phyloP scores from a whole-genome alignment of 2,797 vertebrate genomes.

The Amniataba percoides region DNA sequence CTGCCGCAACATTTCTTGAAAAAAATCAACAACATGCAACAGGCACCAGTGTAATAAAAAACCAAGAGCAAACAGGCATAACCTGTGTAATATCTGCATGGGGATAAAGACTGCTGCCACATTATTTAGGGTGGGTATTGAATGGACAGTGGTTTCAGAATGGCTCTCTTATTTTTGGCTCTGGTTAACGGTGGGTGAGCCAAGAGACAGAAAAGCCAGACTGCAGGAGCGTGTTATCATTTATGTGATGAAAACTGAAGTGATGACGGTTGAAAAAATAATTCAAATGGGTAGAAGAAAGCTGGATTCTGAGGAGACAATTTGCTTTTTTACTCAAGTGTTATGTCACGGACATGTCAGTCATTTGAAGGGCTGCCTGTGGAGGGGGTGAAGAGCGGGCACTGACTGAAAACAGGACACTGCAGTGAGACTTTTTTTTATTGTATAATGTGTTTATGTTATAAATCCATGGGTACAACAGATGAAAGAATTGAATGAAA shows the following conservation, averaged over 20 bases:
- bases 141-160: slow-evolving; percentile 79
- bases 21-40: slow-evolving; percentile 38
- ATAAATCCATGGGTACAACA: not conserved
- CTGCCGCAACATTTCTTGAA: slow-evolving; percentile 49
- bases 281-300: slow-evolving; percentile 54
- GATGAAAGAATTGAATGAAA: not conserved
- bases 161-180: slow-evolving; percentile 84
- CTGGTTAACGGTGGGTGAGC: slow-evolving; percentile 47
- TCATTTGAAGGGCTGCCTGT: slow-evolving; percentile 24
- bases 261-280: slow-evolving; percentile 78
- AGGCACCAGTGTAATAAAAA: slow-evolving; percentile 48
- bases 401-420: not conserved
- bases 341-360: slow-evolving; percentile 45
- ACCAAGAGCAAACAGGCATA: slow-evolving; percentile 56
- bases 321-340: slow-evolving; percentile 66
- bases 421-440: not conserved
- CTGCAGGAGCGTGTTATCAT: slow-evolving; percentile 77
- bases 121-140: slow-evolving; percentile 76
- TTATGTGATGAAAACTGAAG: slow-evolving; percentile 81
- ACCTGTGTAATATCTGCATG: slow-evolving; percentile 73
- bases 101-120: slow-evolving; percentile 77
- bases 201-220: slow-evolving; percentile 82
- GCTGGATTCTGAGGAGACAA: slow-evolving; percentile 59
- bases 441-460: not conserved
- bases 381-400: slow-evolving; percentile 28